A percentile compares a stretch with the other conserved stretches of the same genome.
These are phyloP conservation scores for Chelonia mydas DNA, from an alignment of 2,797 vertebrate species.

Conservation along the genomic window DNA sequence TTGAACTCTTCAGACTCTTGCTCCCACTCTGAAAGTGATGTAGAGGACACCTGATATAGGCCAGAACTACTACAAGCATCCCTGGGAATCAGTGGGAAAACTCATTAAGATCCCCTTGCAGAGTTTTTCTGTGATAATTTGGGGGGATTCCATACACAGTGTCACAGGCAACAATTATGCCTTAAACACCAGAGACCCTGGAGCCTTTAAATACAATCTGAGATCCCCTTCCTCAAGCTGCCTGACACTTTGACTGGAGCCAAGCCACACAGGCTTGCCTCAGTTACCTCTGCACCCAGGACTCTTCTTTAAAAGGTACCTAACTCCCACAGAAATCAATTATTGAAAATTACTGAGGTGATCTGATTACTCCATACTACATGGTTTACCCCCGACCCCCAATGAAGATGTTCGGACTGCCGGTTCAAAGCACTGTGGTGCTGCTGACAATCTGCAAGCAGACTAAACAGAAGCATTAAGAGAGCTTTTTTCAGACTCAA, in stretches of 20 bases:
- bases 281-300: background rate
- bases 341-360: slow-evolving; percentile 35
- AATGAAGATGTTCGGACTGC: slow-evolving; percentile 56
- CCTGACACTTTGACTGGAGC: background rate
- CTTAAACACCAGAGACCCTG: background rate
- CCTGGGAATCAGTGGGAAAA: background rate
- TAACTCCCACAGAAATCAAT: background rate
- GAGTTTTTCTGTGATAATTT: rapidly evolving
- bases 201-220: background rate
- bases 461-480: background rate
- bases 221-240: background rate
- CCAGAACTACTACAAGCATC: background rate
- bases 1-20: background rate
- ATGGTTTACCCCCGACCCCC: slow-evolving; percentile 48
- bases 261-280: rapidly evolving
- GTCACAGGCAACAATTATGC: too few relatives aligned
- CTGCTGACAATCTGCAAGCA: slow-evolving; percentile 29
- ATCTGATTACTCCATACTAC: slow-evolving; percentile 31
- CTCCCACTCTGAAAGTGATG: background rate
- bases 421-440: slow-evolving; percentile 34
- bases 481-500: background rate
- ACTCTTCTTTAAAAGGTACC: background rate
- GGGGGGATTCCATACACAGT: too few relatives aligned
- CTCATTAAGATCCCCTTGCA: background rate
- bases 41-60: background rate